Evolutionary conservation across 2,113 vertebrate genomes (phyloP).

Genomic region (Anarrhichthys ocellatus): DNA sequence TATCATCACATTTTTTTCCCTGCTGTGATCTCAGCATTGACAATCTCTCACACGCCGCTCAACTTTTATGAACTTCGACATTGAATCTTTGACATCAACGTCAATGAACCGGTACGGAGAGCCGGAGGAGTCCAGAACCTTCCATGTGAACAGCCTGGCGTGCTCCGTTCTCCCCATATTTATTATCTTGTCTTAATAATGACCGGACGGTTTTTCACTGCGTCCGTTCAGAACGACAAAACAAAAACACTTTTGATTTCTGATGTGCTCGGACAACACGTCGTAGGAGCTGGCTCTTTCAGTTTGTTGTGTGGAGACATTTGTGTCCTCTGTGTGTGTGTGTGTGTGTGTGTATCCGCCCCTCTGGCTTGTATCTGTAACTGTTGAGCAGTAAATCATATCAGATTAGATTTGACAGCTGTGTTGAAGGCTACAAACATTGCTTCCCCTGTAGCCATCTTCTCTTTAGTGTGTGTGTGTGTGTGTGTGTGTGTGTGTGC

Average conservation of each 20-base stretch:
- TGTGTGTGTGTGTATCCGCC: constrained; percentile 19
- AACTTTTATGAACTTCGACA: neutral
- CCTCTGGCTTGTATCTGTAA: constrained; percentile 45
- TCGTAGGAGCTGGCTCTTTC: neutral
- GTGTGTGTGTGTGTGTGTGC: neutral
- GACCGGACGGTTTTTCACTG: neutral
- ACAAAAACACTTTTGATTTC: neutral
- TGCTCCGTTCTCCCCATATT: neutral
- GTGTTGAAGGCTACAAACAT: constrained; percentile 59
- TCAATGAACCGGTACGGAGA: neutral
- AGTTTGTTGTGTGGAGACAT: neutral
- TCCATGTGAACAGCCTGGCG: neutral
- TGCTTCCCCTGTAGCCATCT: constrained; percentile 45
- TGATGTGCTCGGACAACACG: neutral
- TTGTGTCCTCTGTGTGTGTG: constrained; percentile 3
- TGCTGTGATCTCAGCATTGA: neutral
- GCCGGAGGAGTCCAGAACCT: neutral
- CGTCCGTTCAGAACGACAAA: neutral
- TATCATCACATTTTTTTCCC: neutral
- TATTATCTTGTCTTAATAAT: neutral
- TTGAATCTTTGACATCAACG: neutral
- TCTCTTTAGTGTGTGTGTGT: constrained; percentile 3
- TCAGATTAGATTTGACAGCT: constrained; percentile 68
- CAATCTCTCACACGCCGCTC: neutral
- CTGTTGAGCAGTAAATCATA: constrained; percentile 52